These are phyloP conservation scores for Ladona fulva DNA, from an alignment of 1,140 invertebrate genomes.

Conservation along the genomic window DNA sequence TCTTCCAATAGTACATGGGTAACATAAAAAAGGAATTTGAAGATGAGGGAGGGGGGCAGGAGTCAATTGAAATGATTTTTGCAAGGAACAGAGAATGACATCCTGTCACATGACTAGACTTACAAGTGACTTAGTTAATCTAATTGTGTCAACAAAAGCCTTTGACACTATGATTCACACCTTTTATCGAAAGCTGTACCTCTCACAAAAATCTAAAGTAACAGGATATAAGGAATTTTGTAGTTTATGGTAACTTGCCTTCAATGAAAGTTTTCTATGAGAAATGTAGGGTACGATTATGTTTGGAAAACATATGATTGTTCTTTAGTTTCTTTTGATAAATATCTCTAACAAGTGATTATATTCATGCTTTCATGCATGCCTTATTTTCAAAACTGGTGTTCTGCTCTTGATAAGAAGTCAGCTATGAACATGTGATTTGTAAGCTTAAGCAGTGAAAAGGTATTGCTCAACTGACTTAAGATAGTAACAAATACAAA, in stretches of 20 bases:
- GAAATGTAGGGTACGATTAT: no score
- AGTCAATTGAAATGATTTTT: background rate
- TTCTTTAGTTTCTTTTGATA: no score
- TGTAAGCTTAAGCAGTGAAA: background rate
- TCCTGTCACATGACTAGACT: conserved; percentile 8
- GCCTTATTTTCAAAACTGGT: no score
- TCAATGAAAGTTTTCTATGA: no score
- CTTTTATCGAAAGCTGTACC: no score
- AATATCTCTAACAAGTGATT: no score
- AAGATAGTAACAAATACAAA: background rate
- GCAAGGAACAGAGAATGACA: conserved; percentile 4
- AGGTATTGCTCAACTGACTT: background rate
- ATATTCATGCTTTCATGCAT: no score
- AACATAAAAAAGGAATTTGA: background rate
- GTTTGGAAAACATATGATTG: no score
- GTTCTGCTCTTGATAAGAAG: background rate
- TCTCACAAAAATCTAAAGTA: no score
- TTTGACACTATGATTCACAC: background rate
- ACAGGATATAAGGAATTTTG: no score
- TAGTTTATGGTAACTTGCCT: no score
- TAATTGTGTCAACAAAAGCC: background rate
- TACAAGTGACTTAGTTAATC: background rate
- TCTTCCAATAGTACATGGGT: background rate
- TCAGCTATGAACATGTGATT: conserved; percentile 1
- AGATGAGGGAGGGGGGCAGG: background rate